Evolutionary conservation across 2,113 vertebrate genomes (phyloP).

Genomic region (Alexandromys fortis): DNA sequence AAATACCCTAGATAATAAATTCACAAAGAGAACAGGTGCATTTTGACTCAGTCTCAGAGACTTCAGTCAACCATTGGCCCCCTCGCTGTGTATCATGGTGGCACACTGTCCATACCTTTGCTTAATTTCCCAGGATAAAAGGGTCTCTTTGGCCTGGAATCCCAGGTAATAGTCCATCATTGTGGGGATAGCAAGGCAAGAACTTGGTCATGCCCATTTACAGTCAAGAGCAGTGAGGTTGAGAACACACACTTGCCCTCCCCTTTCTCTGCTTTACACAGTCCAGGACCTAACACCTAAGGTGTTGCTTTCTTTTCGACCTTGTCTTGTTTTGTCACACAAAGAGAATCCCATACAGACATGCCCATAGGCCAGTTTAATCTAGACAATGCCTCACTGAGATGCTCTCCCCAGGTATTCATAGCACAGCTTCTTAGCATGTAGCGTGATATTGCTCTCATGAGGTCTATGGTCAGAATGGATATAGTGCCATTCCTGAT

Average conservation of each 20-base stretch:
- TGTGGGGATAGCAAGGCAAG: not conserved
- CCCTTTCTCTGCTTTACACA: not conserved
- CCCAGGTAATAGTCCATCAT: not conserved
- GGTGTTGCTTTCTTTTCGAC: not conserved
- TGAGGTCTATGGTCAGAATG: not conserved
- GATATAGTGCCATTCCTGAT: not conserved
- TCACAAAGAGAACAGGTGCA: not conserved
- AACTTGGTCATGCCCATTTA: not conserved
- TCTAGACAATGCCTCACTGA: not conserved
- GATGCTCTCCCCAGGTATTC: not conserved
- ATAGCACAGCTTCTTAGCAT: not conserved
- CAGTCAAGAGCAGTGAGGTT: not conserved
- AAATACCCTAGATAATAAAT: not conserved
- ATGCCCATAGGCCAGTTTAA: not conserved
- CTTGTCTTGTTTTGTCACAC: not conserved
- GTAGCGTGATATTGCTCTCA: not conserved
- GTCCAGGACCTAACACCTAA: not conserved
- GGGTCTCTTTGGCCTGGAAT: not conserved
- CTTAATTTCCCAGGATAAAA: not conserved
- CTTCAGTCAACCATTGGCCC: not conserved
- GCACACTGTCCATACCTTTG: not conserved
- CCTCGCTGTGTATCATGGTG: accelerated
- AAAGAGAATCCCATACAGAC: not conserved
- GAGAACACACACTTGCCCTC: not conserved
- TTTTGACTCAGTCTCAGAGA: not conserved